Percentiles rank a stretch among this genome's conserved stretches.
Evolutionary conservation across 2,888 invertebrate species (phyloP).

Genomic region (Leistus spinibarbis): DNA sequence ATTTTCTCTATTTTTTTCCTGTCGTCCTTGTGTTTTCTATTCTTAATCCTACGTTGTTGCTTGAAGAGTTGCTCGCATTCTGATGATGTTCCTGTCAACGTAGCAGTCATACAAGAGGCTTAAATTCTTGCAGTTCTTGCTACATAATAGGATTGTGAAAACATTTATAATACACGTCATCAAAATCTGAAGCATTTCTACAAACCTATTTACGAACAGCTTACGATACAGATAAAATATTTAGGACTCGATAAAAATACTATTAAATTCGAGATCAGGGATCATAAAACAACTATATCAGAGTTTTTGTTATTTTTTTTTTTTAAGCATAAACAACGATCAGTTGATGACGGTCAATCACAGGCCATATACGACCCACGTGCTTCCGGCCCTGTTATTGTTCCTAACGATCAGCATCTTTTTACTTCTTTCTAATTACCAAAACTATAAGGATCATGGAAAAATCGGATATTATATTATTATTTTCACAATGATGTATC

Average conservation of each 20-base stretch:
- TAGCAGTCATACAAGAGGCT: background rate
- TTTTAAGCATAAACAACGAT: too few relatives aligned
- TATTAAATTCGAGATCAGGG: background rate
- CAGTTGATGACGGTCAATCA: too few relatives aligned
- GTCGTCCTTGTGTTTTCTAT: background rate
- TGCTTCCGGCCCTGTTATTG: too few relatives aligned
- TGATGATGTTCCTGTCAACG: background rate
- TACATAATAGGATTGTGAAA: background rate
- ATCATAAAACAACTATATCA: background rate
- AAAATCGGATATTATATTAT: too few relatives aligned
- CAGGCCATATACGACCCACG: too few relatives aligned
- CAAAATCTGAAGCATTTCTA: background rate
- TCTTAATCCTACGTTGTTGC: background rate
- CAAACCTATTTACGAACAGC: background rate
- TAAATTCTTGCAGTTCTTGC: background rate
- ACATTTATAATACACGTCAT: slow-evolving; percentile 8
- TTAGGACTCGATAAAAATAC: background rate
- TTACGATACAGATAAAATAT: background rate
- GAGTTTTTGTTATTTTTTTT: background rate
- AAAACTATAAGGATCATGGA: too few relatives aligned
- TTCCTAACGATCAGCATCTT: too few relatives aligned
- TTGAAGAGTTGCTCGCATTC: background rate
- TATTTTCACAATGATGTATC: too few relatives aligned
- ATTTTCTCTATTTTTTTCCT: background rate
- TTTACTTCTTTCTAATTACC: too few relatives aligned